A percentile compares a stretch with the other conserved stretches of the same genome.
These are phyloP conservation scores for Ceratina calcarata DNA, from an alignment of 1,140 invertebrate genomes.

Conservation along the genomic window DNA sequence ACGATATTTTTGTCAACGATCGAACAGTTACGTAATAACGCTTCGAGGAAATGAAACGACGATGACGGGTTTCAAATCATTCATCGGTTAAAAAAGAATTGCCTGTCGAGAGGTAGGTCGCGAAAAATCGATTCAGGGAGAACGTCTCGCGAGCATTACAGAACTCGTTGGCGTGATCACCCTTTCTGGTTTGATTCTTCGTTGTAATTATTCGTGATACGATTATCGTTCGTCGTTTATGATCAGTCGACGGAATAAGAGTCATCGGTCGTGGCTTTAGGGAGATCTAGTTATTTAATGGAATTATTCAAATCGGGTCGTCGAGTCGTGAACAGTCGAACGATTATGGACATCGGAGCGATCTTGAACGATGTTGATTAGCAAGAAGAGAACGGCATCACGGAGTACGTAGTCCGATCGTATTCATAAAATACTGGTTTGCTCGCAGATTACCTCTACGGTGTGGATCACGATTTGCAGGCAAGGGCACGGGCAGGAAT, in stretches of 20 bases:
- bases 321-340: too few species aligned
- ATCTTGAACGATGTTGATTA: too few species aligned
- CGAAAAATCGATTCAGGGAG: slow-evolving; percentile 7
- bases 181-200: not conserved
- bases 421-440: not conserved
- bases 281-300: too few species aligned
- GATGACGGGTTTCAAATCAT: too few species aligned
- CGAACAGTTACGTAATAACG: too few species aligned
- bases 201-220: not conserved
- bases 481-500: slow-evolving; percentile 76
- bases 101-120: too few species aligned
- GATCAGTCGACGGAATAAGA: not conserved
- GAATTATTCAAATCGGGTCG: too few species aligned
- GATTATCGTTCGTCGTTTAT: not conserved
- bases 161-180: slow-evolving; percentile 17
- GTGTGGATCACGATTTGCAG: slow-evolving; percentile 77
- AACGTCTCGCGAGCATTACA: slow-evolving; percentile 28
- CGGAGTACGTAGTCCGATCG: not conserved
- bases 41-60: too few species aligned
- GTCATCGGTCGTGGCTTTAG: too few species aligned
- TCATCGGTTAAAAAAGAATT: too few species aligned
- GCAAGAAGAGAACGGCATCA: not conserved
- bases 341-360: too few species aligned
- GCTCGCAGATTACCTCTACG: slow-evolving; percentile 76
- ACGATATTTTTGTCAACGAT: too few species aligned